Evolutionary conservation across 2,113 vertebrate genomes (phyloP), one percentile per base, ranked within the genome.

Genomic region (Salvelinus sp.): DNA sequence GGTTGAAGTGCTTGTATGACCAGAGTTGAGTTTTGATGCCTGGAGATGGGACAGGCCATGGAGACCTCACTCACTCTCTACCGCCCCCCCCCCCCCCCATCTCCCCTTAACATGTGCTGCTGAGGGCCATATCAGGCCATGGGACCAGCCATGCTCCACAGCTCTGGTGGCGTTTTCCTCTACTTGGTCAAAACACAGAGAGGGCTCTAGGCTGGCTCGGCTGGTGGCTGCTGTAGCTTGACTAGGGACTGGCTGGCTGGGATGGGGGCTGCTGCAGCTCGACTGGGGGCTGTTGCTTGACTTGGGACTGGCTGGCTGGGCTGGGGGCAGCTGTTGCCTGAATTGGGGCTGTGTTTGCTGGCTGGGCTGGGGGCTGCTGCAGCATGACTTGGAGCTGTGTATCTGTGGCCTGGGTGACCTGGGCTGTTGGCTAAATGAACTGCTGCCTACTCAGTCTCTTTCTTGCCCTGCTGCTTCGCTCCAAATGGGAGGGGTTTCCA

Each of bases 171-270:
- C 10, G 48, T 86, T 91, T 93, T 85, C 85, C 92, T 93, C 84
- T 91, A 92, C 89, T 93, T 93, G 91, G 92, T 92, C 92, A 92
- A 93, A 92, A 92, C 89, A 91, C 82, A 72, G 83, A 63, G 75
- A 74, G 2, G 38, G 7, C 38, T 38, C 38, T 9, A 9, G 38
- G 38, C 38, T 38, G 38, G 38, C 7, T 38, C 1, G 38, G 38
- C 38, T 38, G 38, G 38, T 1, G 33, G 33, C 33, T 2, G 33
- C 33, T 38, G 33, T 38, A 0, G 33, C 33, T 2, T 38, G 6
- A 7, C 7, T 38, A 0, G 33, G 33, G 33, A 6, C 30, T 33
- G 30, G 33, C 33, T 38, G 33, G 6, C 33, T 6, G 6, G 6
- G 6, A 1, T 33, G 33, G 33, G 33, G 6, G 33, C 33, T 33